Base-by-base conservation (phyloP, 2,113 vertebrate genomes). In the Thalassarche chlororhynchos region DNA sequence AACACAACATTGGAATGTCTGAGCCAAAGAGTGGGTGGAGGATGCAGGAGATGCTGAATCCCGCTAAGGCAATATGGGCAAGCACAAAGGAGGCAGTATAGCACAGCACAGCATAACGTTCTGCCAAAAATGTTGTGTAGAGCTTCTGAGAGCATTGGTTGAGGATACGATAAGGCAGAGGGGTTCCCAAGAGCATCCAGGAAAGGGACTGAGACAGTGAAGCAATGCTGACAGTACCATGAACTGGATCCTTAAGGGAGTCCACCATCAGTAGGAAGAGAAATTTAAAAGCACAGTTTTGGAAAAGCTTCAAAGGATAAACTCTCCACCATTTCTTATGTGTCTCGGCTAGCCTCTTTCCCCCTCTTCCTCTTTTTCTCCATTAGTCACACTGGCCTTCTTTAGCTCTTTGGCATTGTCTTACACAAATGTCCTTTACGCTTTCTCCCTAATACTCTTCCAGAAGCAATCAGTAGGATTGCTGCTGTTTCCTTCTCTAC, bases 221-320 rank as follows among this genome's bases (percentile, higher is more conserved):
- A 89, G 61, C 3, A 3, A 89, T 91, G 86, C 80, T 92, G 69
- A 81, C 31, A 64, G 76, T 38, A 75, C 42, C 72, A 87, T 2
- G 28, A 52, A 61, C 62, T 92, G 61, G 57, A 89, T 93, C 47
- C 90, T 92, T 93, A 47, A 55, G 86, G 83, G 93, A 93, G 26
- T 68, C 52, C 44, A 64, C 44, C 47, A 52, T 89, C 64, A 65
- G 52, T 9, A 92, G 34, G 17, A 92, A 77, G 36, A 90, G 24
- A 88, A 92, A 80, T 93, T 85, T 72, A 71, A 93, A 97, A 91
- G 80, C 69, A 79, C 8, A 21, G 20, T 69, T 92, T 79, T 95
- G 96, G 90, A 96, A 93, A 92, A 84, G 36, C 61, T 95, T 93
- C 80, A 71, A 97, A 91, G 90, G 28, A 91, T 71, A 91, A 95